These are phyloP conservation scores for Stigmatopora nigra DNA, from an alignment of 2,113 vertebrate genomes.

Conservation along the genomic window DNA sequence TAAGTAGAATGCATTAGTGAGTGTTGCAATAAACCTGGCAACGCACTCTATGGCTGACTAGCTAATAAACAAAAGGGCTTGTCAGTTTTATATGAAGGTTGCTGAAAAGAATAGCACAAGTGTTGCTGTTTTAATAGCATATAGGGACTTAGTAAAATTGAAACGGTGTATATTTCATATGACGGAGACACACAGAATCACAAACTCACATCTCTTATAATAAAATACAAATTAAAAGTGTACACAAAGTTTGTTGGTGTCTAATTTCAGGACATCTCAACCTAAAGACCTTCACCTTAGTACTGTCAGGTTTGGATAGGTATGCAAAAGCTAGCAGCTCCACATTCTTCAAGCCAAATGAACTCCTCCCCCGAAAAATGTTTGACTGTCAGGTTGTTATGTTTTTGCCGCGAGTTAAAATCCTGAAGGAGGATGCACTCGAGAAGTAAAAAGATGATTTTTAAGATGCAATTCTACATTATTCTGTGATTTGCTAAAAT, in stretches of 20 bases:
- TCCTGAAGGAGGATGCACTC: slow-evolving; percentile 33
- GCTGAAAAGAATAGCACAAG: slow-evolving; percentile 57
- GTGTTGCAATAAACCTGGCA: slow-evolving; percentile 7
- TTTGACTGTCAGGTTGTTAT: slow-evolving; percentile 56
- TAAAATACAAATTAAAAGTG: slow-evolving; percentile 15
- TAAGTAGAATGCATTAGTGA: slow-evolving; percentile 4
- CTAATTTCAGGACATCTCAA: slow-evolving; percentile 33
- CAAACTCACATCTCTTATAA: slow-evolving; percentile 29
- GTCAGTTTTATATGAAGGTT: slow-evolving; percentile 29
- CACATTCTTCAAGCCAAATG: slow-evolving; percentile 41
- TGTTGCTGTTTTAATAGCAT: slow-evolving; percentile 47
- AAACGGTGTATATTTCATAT: slow-evolving; percentile 40
- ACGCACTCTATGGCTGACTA: slow-evolving; percentile 10
- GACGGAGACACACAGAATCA: slow-evolving; percentile 23
- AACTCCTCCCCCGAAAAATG: slow-evolving; percentile 35
- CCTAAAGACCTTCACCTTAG: slow-evolving; percentile 40
- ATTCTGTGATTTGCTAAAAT: not conserved
- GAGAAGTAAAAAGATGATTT: slow-evolving; percentile 8
- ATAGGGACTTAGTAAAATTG: slow-evolving; percentile 59
- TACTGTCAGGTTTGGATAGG: slow-evolving; percentile 43
- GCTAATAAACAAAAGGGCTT: slow-evolving; percentile 16
- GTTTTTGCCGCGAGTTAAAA: slow-evolving; percentile 27
- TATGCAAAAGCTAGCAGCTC: slow-evolving; percentile 34
- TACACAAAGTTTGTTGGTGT: slow-evolving; percentile 39
- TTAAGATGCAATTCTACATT: slow-evolving; percentile 45